Evolutionary conservation across 2,888 invertebrate genomes (phyloP).

Genomic region (Mesochorus sp.): DNA sequence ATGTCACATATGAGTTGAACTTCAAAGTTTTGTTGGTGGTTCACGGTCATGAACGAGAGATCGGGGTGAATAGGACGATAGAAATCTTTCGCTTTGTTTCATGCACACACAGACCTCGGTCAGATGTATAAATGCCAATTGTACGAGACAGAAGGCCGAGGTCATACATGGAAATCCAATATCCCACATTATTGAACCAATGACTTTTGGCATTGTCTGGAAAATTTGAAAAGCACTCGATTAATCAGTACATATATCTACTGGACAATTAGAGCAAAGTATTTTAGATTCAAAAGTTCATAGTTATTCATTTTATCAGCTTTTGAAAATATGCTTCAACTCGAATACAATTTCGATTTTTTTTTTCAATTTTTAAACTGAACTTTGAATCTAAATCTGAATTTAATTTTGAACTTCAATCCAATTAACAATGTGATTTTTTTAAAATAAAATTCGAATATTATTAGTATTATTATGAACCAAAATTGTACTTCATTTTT

Average conservation of each 20-base stretch:
- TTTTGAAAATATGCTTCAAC: no score
- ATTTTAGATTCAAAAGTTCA: not conserved
- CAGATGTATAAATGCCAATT: conserved; percentile 84
- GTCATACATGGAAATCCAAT: conserved; percentile 84
- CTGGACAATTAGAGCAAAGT: not conserved
- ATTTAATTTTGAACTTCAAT: not conserved
- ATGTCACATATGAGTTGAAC: not conserved
- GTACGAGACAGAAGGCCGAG: conserved; percentile 84
- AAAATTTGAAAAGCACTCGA: conserved; percentile 44
- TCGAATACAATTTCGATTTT: not conserved
- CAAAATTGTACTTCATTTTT: no score
- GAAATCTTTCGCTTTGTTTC: conserved; percentile 53
- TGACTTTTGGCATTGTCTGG: conserved; percentile 83
- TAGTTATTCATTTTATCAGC: no score
- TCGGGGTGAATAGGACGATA: conserved; percentile 3
- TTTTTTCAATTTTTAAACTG: not conserved
- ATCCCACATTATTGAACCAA: conserved; percentile 84
- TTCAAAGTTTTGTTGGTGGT: no score
- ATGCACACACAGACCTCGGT: conserved; percentile 82
- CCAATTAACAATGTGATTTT: not conserved
- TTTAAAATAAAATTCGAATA: no score
- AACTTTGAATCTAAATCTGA: not conserved
- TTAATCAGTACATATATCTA: not conserved
- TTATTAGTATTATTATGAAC: no score
- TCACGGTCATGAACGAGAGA: not conserved